phyloP scores from a whole-genome alignment of 2,888 invertebrate species.

The Vannuccia rotundouncinata region DNA sequence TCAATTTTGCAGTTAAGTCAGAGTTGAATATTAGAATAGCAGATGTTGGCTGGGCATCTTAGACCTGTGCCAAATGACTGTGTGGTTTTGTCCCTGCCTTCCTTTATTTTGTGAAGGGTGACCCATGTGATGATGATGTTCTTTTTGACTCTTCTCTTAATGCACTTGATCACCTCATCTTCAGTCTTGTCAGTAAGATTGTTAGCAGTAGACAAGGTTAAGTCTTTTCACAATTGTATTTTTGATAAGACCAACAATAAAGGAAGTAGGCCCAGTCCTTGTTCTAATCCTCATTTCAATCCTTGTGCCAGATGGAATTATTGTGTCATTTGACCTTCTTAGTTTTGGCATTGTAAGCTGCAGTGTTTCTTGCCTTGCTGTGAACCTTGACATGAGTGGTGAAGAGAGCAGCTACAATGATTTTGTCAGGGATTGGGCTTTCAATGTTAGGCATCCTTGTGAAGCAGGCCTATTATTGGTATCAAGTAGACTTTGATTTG shows the following conservation, averaged over 20 bases:
- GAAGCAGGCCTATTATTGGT: no score
- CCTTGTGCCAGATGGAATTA: background rate
- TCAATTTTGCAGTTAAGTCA: background rate
- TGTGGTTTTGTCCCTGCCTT: background rate
- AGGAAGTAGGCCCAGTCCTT: background rate
- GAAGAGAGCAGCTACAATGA: background rate
- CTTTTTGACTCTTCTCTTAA: background rate
- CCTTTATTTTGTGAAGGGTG: background rate
- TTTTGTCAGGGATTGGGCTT: background rate
- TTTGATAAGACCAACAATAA: background rate
- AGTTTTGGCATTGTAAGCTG: background rate
- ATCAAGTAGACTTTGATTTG: no score
- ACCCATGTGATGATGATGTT: background rate
- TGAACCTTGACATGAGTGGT: background rate
- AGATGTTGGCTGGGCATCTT: background rate
- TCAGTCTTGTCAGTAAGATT: background rate
- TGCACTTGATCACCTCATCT: background rate
- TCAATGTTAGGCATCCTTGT: background rate
- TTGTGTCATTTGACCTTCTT: background rate
- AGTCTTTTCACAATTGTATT: background rate
- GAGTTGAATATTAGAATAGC: background rate
- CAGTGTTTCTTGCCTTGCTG: background rate
- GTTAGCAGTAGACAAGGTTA: background rate
- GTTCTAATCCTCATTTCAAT: no score
- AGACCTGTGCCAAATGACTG: background rate